Base-by-base conservation (phyloP, 2,113 vertebrate genomes). In the Pseudorhombus dupliciocellatus region DNA sequence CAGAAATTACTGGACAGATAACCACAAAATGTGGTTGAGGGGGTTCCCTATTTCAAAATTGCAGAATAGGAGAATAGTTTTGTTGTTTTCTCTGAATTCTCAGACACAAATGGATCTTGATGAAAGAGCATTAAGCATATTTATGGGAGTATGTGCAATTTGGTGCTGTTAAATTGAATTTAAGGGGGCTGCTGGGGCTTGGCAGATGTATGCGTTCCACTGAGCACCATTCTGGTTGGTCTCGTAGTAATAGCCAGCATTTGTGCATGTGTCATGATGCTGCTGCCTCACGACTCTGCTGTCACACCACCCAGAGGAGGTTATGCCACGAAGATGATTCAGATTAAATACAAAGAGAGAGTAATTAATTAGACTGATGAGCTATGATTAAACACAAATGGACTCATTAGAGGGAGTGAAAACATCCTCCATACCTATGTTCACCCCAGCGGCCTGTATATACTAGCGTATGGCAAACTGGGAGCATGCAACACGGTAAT, bases 401-500 rank as follows among this genome's bases (percentile, higher is more conserved):
- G 48, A 20, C 48, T 20, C n/a, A 21, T 50, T 10, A n/a, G 46
- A n/a, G 18, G 46, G 10, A 1, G 20, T 52, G 22, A 24, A 52
- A 52, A 21, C 21, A 52, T 21, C 50, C 21, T 52, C 46, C 50
- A 21, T 21, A 52, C 50, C n/a, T 52, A 50, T 50, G 48, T 50
- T 21, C 46, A 20, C 2, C 46, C 46, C 46, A 5, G 22, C 50
- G 14, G 10, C 25, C 24, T 11, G 16, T 4, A 6, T 53, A 9
- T 24, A 15, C 22, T 28, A 58, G 66, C 73, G 51, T 53, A 62
- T 67, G 46, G 44, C 20, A 52, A 52, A 24, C 50, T 46, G 22
- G 4, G 28, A 64, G 72, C 37, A 59, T 63, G 46, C 24, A 22
- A 58, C 48, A 22, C 21, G 42, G 52, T 48, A 53, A 69, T 18